Percentiles rank a stretch among this genome's conserved stretches.
Evolutionary conservation across 2,797 vertebrate species (phyloP).

Genomic region (Hyperoplus immaculatus): DNA sequence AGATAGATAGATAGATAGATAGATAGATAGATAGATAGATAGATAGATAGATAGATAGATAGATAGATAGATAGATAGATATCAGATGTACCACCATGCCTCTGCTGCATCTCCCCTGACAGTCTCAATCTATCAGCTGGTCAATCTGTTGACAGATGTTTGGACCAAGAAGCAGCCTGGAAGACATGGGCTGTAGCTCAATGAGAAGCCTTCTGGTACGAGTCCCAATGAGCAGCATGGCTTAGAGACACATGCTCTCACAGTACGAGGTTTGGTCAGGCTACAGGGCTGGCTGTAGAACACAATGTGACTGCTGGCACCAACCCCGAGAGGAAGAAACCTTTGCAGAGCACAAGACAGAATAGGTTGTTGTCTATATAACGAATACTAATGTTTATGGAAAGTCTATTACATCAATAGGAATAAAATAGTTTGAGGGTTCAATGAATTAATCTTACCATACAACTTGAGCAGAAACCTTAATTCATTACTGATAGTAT

Average conservation of each 20-base stretch:
- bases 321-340: background rate
- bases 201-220: slow-evolving; percentile 55
- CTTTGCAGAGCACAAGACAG: background rate
- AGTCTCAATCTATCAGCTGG: slow-evolving; percentile 53
- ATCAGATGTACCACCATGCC: slow-evolving; percentile 57
- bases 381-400: background rate
- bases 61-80: slow-evolving; percentile 35
- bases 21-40: background rate
- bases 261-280: slow-evolving; percentile 51
- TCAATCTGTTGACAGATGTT: slow-evolving; percentile 70
- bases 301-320: slow-evolving; percentile 20
- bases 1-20: background rate
- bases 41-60: slow-evolving; percentile 28
- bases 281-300: slow-evolving; percentile 15
- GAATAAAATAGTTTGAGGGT: background rate
- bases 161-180: slow-evolving; percentile 38
- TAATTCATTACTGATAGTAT: no score
- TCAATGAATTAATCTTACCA: background rate
- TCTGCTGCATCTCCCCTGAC: slow-evolving; percentile 51
- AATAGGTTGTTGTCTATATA: background rate
- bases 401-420: background rate
- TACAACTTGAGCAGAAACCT: background rate
- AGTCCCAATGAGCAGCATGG: slow-evolving; percentile 29
- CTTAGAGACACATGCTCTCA: slow-evolving; percentile 68
- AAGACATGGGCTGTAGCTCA: slow-evolving; percentile 56